Evolutionary conservation across 2,113 vertebrate species (phyloP), one percentile per base, ranked within the genome.

Genomic region (Manacus vitellinus): DNA sequence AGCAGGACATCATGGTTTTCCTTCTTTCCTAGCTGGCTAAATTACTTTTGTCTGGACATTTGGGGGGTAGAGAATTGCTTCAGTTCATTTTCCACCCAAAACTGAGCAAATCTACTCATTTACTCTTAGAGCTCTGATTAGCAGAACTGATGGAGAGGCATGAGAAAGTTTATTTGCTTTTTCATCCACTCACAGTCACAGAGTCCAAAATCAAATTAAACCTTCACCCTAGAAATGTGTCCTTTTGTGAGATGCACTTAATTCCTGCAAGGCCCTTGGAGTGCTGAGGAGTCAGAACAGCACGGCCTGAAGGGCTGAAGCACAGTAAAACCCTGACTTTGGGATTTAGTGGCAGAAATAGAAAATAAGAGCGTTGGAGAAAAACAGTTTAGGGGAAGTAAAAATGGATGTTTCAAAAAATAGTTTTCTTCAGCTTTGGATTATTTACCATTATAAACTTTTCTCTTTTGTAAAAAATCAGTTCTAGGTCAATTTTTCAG

Each of bases 211-310:
- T 76, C 56, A 95, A 91, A 91, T 94, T 67, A 91, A 94, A 89
- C 47, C 28, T 77, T 94, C 84, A 87, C 56, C 84, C 80, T 52
- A 51, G 80, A 94, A 96, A 94, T 89, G 24, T 85, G 94, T 75
- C 73, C 89, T 80, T 92, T 95, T 95, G 84, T 85, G 80, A 86
- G 63, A 84, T 35, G 44, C 52, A 68, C 41, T 82, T 95, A 95
- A 94, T 89, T 94, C 89, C 73, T 5, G 14, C 86, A 81, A 87
- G 73, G 65, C n/a, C 28, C 68, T 39, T 37, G 46, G 86, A 94
- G 31, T 94, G 93, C 95, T 96, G 95, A 96, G 86, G 76, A 92
- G 73, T 91, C 94, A 95, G 86, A 95, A 96, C 0, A 4, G 61
- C 5, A 2, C 1, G 2, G 73, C 76, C 86, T 67, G 35, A 73